Percentiles rank a stretch among this genome's conserved stretches.
These are phyloP conservation scores for Nomada ruficornis DNA, from an alignment of 2,888 invertebrate genomes.

Conservation along the genomic window DNA sequence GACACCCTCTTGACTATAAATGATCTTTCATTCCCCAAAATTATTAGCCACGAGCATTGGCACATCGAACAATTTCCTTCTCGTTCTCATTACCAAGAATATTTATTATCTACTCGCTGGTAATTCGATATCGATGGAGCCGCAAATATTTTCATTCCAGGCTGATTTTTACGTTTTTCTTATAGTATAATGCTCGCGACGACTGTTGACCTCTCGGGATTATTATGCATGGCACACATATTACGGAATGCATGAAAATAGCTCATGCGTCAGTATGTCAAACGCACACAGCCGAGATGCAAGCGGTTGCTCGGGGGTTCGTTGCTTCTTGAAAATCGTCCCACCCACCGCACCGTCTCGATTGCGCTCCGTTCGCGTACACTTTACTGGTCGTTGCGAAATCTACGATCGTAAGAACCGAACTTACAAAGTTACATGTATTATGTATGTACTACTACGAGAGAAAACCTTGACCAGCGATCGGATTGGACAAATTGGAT, in stretches of 20 bases:
- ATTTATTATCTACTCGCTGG: not conserved
- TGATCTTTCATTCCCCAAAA: not conserved
- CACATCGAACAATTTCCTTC: not conserved
- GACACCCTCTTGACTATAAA: not conserved
- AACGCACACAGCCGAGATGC: constrained; percentile 26
- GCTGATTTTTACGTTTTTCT: constrained; percentile 21
- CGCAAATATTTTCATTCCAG: constrained; percentile 1
- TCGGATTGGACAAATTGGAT: not conserved
- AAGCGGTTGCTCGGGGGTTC: constrained; percentile 45
- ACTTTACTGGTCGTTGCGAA: constrained; percentile 37
- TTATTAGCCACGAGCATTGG: not conserved
- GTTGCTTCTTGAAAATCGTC: constrained; percentile 62
- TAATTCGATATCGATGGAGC: not conserved
- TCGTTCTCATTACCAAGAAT: not conserved
- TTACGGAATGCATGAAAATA: constrained; percentile 75
- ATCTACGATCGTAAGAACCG: not conserved
- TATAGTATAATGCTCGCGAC: constrained; percentile 32
- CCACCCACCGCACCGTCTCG: constrained; percentile 32
- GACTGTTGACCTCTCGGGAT: constrained; percentile 71
- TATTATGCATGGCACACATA: constrained; percentile 68
- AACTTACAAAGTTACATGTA: not conserved
- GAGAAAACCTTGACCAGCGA: not conserved
- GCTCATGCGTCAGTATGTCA: constrained; percentile 70
- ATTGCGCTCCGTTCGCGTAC: not conserved
- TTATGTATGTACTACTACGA: too few species aligned